Conservation (phyloP, 2,797 vertebrate species). For the Coilia nasus region DNA sequence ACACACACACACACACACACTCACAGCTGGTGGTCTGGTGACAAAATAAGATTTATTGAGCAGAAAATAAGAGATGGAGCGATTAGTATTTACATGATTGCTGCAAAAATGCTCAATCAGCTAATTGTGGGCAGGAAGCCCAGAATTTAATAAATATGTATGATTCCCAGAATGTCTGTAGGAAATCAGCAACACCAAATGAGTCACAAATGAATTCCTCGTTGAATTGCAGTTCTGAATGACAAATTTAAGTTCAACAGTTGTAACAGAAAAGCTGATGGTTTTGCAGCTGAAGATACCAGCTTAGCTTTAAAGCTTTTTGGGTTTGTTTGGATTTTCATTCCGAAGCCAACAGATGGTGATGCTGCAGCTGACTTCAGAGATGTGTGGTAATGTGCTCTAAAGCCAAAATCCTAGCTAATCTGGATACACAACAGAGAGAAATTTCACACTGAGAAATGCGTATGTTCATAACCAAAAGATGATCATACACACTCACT, state of each 20-base stretch:
- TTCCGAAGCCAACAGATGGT: neutral
- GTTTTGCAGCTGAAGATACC: neutral
- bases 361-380: neutral
- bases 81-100: conserved; percentile 69
- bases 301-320: neutral
- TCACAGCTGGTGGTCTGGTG: conserved; percentile 52
- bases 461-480: neutral
- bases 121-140: conserved; percentile 68
- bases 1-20: conserved; percentile 46
- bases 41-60: conserved; percentile 14
- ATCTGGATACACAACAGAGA: neutral
- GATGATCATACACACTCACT: neutral
- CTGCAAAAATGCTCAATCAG: conserved; percentile 70
- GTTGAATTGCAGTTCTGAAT: neutral
- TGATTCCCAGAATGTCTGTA: conserved; percentile 64
- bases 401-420: neutral
- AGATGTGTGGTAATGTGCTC: neutral
- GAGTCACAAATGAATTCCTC: neutral
- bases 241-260: neutral
- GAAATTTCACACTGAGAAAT: neutral
- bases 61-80: conserved; percentile 68
- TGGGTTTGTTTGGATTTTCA: neutral
- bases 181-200: conserved; percentile 68
- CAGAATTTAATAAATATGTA: conserved; percentile 76
- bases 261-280: neutral